Evolutionary conservation across 2,113 vertebrate genomes (phyloP).

Genomic region (Harpagus bidentatus): DNA sequence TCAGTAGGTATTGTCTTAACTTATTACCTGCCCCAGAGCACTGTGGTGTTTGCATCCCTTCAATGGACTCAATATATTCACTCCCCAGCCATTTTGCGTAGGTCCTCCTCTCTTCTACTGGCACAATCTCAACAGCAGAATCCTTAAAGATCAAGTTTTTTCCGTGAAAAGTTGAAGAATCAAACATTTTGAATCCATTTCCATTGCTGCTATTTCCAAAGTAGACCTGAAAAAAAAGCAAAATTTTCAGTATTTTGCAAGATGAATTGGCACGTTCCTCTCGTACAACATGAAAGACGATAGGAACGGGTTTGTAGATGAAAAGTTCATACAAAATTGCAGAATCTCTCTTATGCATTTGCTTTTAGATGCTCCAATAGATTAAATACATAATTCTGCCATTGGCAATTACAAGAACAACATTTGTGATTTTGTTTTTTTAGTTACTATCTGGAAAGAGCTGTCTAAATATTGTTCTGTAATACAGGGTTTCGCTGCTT

Average conservation of each 20-base stretch:
- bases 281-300: neutral
- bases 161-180: constrained; percentile 80
- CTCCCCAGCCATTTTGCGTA: constrained; percentile 87
- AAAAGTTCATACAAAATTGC: neutral
- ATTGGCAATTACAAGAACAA: neutral
- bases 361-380: neutral
- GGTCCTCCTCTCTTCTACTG: constrained; percentile 78
- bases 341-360: neutral
- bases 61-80: constrained; percentile 80
- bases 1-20: neutral
- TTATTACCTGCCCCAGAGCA: constrained; percentile 76
- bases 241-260: neutral
- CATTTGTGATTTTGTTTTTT: neutral
- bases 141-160: constrained; percentile 93
- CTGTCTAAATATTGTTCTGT: neutral
- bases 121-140: constrained; percentile 77
- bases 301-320: neutral
- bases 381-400: neutral
- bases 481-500: neutral
- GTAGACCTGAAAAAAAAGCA: constrained; percentile 71
- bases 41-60: constrained; percentile 74
- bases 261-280: neutral
- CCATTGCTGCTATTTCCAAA: constrained; percentile 74
- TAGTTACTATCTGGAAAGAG: neutral
- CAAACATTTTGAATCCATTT: constrained; percentile 88